Evolutionary conservation across 2,888 invertebrate species (phyloP), one percentile per base, ranked within the genome.

Genomic region (Phyllotreta striolata): DNA sequence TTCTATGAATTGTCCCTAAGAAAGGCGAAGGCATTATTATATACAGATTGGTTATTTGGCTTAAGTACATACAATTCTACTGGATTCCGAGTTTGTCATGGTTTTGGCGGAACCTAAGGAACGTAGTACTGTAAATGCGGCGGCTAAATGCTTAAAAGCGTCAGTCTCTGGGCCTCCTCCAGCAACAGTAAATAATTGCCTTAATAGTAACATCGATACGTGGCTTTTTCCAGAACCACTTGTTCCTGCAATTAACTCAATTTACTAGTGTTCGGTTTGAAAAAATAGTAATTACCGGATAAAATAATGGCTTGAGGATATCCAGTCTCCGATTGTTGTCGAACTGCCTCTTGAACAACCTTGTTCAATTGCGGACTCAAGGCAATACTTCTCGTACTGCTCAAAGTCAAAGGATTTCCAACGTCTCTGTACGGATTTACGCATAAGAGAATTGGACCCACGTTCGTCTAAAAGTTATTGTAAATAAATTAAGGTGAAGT

Each of bases 111-210:
- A 92, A 70, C 95, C 95, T 65, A 97, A 87, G 14, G 95, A 93
- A 71, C 95, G 87, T 73, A 97, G 87, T 67, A 96, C 96, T 66
- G 96, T 96, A 83, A 97, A 94, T 55, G 96, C 95, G 58, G 97
- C 96, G 9, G 95, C 94, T 71, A 96, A 87, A 83, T 96, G 96
- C 83, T 96, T 96, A 83, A 95, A 97, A 49, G 96, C 95, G 83
- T 96, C 96, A 14, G 96, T 96, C 85, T 96, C 95, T 3, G 93
- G 91, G 54, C 96, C 96, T 74, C 96, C 96, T 66, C 96, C 96
- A 62, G 95, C 96, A 70, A 94, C 91, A 79, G 95, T 95, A 84
- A 96, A 96, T 77, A 97, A 84, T 79, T 96, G 93, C 74, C 95
- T 87, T 75, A 97, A 85, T 76, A 96, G 84, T 77, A 94, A 85